These are phyloP conservation scores for Manis javanica DNA, from an alignment of 2,797 vertebrate genomes.

Conservation along the genomic window DNA sequence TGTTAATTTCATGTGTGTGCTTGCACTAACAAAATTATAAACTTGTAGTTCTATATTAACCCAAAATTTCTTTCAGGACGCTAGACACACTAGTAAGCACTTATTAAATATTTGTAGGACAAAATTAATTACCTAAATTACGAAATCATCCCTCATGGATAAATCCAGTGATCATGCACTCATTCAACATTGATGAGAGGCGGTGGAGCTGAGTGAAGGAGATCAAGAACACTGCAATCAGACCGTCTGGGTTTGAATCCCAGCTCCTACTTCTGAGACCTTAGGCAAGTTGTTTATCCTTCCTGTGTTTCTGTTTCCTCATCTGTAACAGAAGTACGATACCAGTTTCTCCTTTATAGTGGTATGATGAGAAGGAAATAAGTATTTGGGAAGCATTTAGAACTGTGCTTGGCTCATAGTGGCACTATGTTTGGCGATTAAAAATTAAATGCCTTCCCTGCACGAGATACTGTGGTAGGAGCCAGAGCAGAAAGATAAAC, in stretches of 20 bases:
- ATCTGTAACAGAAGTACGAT: neutral
- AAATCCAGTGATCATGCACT: neutral
- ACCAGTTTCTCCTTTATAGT: neutral
- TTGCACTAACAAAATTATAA: constrained; percentile 11
- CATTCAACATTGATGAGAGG: constrained; percentile 52
- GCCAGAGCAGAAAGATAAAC: neutral
- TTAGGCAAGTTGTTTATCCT: neutral
- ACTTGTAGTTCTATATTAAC: neutral
- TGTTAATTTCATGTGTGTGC: neutral
- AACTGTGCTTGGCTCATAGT: neutral
- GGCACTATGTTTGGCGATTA: constrained; percentile 59
- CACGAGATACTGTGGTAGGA: neutral
- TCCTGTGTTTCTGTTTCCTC: constrained; percentile 6
- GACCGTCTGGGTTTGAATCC: neutral
- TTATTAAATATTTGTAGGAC: constrained; percentile 30
- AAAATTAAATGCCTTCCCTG: constrained; percentile 61
- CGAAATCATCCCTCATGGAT: constrained; percentile 36
- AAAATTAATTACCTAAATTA: constrained; percentile 25
- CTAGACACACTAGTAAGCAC: neutral
- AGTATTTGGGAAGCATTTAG: neutral
- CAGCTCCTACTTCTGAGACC: neutral
- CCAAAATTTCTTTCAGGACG: constrained; percentile 17
- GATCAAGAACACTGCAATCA: neutral
- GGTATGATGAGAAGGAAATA: neutral
- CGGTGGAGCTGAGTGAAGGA: neutral